phyloP scores from a whole-genome alignment of 1,140 invertebrate genomes.

The Neoseiulus cucumeris region DNA sequence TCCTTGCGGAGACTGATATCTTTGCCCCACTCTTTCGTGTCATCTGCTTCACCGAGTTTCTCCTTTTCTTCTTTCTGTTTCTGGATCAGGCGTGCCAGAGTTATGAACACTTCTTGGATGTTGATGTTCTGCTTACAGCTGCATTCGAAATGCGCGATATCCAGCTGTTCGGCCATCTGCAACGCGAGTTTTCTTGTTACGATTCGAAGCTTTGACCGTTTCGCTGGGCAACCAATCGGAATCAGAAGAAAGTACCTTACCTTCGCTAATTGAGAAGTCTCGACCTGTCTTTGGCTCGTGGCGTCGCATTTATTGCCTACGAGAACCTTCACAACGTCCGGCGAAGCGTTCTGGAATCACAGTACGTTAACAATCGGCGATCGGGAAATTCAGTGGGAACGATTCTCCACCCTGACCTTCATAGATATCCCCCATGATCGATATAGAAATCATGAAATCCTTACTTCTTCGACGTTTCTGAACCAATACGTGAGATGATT shows the following conservation, averaged over 20 bases:
- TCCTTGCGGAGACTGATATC: conserved; percentile 6
- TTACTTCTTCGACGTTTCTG: conserved; percentile 60
- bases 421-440: not conserved
- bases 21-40: conserved; percentile 6
- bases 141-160: conserved; percentile 77
- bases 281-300: conserved; percentile 45
- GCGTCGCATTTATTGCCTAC: conserved; percentile 66
- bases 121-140: conserved; percentile 75
- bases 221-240: not conserved
- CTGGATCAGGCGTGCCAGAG: conserved; percentile 53
- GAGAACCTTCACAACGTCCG: conserved; percentile 59
- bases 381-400: not conserved
- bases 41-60: not conserved
- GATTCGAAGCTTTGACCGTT: not conserved
- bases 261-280: conserved; percentile 53
- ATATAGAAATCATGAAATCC: conserved; percentile 3
- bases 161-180: conserved; percentile 67
- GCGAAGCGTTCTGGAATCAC: conserved; percentile 48
- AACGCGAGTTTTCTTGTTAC: conserved; percentile 24
- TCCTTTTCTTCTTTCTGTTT: conserved; percentile 40
- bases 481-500: conserved; percentile 68
- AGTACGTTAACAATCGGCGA: not conserved
- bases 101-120: conserved; percentile 64
- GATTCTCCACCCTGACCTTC: no score
- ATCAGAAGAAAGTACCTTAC: conserved; percentile 28